Percentiles rank a stretch among this genome's conserved stretches.
Evolutionary conservation across 2,888 invertebrate genomes (phyloP).

Genomic region (Pilophorus perplexus): DNA sequence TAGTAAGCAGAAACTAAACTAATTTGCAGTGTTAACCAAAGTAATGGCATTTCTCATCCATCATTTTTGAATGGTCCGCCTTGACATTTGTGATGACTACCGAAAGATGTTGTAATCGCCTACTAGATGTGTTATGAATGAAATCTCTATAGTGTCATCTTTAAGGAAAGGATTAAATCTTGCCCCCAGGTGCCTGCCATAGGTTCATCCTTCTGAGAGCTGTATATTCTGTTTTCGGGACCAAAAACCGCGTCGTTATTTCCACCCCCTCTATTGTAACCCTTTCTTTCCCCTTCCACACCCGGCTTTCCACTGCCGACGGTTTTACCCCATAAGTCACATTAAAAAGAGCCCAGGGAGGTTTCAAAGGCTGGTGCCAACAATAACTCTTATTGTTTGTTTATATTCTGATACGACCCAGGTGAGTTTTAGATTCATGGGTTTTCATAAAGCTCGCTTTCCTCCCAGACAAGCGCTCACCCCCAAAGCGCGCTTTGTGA

Average conservation of each 20-base stretch:
- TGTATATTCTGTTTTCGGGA: constrained; percentile 15
- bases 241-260: not conserved
- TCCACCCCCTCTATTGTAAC: constrained; percentile 13
- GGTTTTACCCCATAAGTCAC: constrained; percentile 27
- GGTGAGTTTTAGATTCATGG: constrained; percentile 37
- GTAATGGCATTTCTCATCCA: no score
- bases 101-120: no score
- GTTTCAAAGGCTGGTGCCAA: constrained; percentile 13
- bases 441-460: constrained; percentile 32
- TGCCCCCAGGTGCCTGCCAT: not conserved
- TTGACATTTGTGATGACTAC: no score
- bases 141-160: no score
- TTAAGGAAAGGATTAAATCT: constrained; percentile 9
- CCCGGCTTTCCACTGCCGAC: not conserved
- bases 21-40: no score
- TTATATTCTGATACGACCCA: constrained; percentile 33
- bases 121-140: no score
- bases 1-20: no score
- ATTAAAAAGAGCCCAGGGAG: constrained; percentile 11
- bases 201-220: constrained; percentile 22
- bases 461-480: not conserved
- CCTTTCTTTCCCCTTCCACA: constrained; percentile 3
- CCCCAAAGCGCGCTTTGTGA: not conserved
- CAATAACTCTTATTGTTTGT: constrained; percentile 41
- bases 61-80: no score